These are phyloP conservation scores for Penaeus monodon DNA, from an alignment of 2,888 invertebrate species.

Conservation along the genomic window DNA sequence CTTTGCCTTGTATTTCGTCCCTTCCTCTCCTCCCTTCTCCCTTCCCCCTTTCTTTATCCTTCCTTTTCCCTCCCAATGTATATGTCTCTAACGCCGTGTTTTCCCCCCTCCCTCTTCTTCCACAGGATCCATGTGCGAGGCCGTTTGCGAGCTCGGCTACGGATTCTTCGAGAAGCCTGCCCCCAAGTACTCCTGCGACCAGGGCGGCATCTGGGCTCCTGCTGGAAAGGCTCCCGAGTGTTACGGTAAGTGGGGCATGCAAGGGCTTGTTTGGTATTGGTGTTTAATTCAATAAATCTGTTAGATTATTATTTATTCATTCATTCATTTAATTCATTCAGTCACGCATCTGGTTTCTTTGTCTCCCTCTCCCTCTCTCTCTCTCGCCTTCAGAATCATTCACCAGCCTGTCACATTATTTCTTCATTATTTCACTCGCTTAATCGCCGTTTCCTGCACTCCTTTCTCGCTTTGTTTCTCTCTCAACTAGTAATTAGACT, in stretches of 20 bases:
- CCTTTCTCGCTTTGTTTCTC: conserved; percentile 1
- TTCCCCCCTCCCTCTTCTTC: background rate
- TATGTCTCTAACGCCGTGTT: too few species aligned
- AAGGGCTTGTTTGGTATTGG: too few species aligned
- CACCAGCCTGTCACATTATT: background rate
- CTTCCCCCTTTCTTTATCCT: background rate
- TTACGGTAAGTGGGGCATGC: conserved; percentile 59
- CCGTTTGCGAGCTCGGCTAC: conserved; percentile 63
- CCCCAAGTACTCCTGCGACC: conserved; percentile 64
- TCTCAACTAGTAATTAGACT: background rate
- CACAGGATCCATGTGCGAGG: conserved; percentile 65
- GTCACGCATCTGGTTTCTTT: too few species aligned
- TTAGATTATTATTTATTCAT: too few species aligned
- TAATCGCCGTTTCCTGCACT: background rate
- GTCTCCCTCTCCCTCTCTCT: background rate
- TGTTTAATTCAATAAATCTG: too few species aligned
- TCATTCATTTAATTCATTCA: background rate
- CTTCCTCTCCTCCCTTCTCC: background rate
- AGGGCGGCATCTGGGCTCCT: conserved; percentile 63
- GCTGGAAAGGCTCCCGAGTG: conserved; percentile 65
- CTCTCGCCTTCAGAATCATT: background rate
- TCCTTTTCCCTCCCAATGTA: background rate
- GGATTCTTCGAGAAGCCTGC: conserved; percentile 65
- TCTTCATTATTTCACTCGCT: conserved; percentile 10
- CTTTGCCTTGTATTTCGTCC: background rate